Conservation (phyloP, 2,113 vertebrate genomes). For the Agapornis roseicollis region DNA sequence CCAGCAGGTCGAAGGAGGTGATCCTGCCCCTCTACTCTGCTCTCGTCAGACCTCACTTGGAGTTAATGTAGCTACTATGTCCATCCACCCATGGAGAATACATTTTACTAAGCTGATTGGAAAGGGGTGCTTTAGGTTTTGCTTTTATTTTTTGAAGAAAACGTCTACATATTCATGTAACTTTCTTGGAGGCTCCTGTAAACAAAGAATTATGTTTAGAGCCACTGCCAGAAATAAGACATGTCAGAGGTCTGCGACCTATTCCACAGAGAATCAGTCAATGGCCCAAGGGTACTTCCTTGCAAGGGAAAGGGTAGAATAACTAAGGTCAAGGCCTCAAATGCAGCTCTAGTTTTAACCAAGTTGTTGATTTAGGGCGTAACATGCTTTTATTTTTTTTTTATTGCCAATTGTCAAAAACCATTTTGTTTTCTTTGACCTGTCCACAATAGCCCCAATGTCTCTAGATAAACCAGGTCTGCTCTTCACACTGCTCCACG, state of each 20-base stretch:
- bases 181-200: conserved; percentile 56
- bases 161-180: conserved; percentile 55
- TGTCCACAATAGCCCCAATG: background rate
- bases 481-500: background rate
- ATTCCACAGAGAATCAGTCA: conserved; percentile 53
- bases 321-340: conserved; percentile 59
- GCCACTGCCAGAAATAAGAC: conserved; percentile 71
- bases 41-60: too few relatives aligned
- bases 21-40: too few relatives aligned
- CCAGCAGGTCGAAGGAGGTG: too few relatives aligned
- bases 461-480: background rate
- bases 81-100: conserved; percentile 28
- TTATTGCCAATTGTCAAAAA: conserved; percentile 52
- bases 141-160: conserved; percentile 45
- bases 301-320: conserved; percentile 67
- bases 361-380: conserved; percentile 65
- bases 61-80: conserved; percentile 36
- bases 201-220: conserved; percentile 72
- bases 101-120: conserved; percentile 62
- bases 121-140: conserved; percentile 38
- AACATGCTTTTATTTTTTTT: background rate
- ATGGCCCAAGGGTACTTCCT: conserved; percentile 73
- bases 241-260: conserved; percentile 71
- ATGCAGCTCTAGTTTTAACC: conserved; percentile 48
- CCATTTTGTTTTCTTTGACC: conserved; percentile 36